Evolutionary conservation across 2,113 vertebrate species (phyloP).

Genomic region (Tricholaema leucomelas): DNA sequence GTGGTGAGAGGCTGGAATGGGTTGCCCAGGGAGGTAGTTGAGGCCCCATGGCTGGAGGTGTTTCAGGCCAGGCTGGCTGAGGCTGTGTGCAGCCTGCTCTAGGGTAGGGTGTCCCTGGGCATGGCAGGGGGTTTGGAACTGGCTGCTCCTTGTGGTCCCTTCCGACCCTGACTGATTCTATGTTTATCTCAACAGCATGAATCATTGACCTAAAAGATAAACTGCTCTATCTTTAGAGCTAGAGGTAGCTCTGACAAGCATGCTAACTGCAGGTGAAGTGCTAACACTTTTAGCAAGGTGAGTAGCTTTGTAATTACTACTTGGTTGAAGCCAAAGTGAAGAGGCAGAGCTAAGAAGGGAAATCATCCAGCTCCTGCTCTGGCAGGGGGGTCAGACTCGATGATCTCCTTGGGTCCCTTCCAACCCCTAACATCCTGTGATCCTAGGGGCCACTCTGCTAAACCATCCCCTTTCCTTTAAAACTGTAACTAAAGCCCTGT

Average conservation of each 20-base stretch:
- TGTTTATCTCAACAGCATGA: background rate
- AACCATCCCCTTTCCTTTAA: background rate
- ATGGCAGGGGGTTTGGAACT: too few relatives aligned
- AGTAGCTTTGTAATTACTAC: background rate
- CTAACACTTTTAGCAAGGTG: background rate
- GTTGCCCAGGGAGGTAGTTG: too few relatives aligned
- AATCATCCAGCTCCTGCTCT: rapidly evolving
- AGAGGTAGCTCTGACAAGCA: background rate
- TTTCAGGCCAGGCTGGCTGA: too few relatives aligned
- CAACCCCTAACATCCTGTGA: too few relatives aligned
- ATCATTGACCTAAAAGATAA: background rate
- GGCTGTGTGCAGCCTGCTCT: too few relatives aligned
- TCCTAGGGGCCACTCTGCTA: background rate
- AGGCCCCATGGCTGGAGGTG: too few relatives aligned
- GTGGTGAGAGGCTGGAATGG: too few relatives aligned
- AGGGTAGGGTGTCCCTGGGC: too few relatives aligned
- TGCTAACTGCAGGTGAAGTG: background rate
- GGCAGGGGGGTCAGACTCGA: too few relatives aligned
- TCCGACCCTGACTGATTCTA: too few relatives aligned
- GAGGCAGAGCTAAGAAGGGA: background rate
- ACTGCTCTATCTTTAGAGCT: background rate
- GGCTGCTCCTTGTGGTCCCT: too few relatives aligned
- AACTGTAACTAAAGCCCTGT: background rate
- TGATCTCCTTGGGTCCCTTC: too few relatives aligned
- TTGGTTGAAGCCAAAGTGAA: background rate